A percentile compares a stretch with the other conserved stretches of the same genome.
Conservation (phyloP, 2,888 invertebrate species). For the Caenorhabditis zanzibari region DNA sequence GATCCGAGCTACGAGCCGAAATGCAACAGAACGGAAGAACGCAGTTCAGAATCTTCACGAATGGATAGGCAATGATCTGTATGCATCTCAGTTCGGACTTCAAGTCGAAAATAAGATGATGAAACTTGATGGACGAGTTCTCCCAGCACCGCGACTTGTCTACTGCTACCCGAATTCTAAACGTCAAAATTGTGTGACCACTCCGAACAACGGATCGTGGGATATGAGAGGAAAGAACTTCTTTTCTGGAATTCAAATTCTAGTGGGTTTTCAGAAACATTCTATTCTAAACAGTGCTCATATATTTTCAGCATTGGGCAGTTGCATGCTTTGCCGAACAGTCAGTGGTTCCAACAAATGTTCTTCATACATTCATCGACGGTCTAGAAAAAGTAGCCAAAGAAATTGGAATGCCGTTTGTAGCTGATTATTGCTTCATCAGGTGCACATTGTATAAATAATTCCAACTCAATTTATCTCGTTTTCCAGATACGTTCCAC, state of each 20-base stretch:
- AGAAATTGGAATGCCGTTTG: constrained; percentile 65
- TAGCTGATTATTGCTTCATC: constrained; percentile 37
- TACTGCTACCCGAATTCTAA: constrained; percentile 39
- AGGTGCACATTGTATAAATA: constrained; percentile 11
- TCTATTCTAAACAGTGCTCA: not conserved
- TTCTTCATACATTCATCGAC: constrained; percentile 31
- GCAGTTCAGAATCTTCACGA: constrained; percentile 49
- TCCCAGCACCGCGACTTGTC: constrained; percentile 46
- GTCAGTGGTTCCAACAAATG: not conserved
- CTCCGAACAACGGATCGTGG: constrained; percentile 65
- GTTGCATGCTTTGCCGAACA: constrained; percentile 50
- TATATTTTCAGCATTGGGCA: constrained; percentile 58
- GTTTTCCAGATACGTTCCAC: constrained; percentile 47
- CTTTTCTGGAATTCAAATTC: constrained; percentile 47
- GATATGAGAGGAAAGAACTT: constrained; percentile 67
- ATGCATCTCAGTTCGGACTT: constrained; percentile 38
- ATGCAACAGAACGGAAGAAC: constrained; percentile 55
- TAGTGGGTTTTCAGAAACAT: constrained; percentile 3
- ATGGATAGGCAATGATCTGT: constrained; percentile 34
- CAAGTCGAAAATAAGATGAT: constrained; percentile 44
- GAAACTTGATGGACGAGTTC: constrained; percentile 48
- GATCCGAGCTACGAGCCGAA: constrained; percentile 60
- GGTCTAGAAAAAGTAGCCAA: constrained; percentile 39
- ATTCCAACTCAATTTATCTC: not conserved
- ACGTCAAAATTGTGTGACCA: constrained; percentile 46